Evolutionary conservation across 92 coral and sea anemone species (phyloP), one percentile per base, ranked within the genome.

Genomic region (Palythoa heliodiscus): DNA sequence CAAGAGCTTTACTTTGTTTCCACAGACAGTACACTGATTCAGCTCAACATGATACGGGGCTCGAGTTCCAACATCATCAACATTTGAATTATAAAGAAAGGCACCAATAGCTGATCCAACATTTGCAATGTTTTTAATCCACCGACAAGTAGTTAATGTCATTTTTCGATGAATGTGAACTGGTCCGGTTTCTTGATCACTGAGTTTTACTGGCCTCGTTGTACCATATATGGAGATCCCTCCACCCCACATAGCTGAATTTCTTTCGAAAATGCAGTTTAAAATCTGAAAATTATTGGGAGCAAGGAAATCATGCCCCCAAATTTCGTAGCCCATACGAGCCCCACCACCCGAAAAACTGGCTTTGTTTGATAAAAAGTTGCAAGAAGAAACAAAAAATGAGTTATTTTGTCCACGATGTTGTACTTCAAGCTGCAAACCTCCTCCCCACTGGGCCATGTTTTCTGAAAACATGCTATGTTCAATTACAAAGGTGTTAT

Each of bases 101-200:
- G 93, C 82, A 11, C 93, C 93, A 71, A 97, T 75, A 50, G 97
- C 99, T n/a, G 99, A 92, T 12, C 98, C 99, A 5, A 97, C 86
- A 17, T 86, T 93, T 60, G 97, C 99, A 11, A 22, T 37, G 86
- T 97, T 97, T 5, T 74, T 52, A 50, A 58, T 75, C 78, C 89
- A 71, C 11, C 72, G 82, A 78, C 96, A 93, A 22, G 81, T 47
- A 47, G 50, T 77, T 20, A 93, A 90, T 25, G 72, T 70, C 61
- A 90, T 90, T 58, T 54, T 58, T n/a, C 80, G 74, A 35, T 82
- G 82, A 64, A 80, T 37, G 54, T 78, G 80, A 63, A 63, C 47
- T 78, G 48, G 77, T 29, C 82, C 63, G 14, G 43, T 15, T 10
- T 37, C 85, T 69, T 73, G 76, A 48, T 54, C 71, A 68, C 5